A percentile compares a stretch with the other conserved stretches of the same genome.
These are phyloP conservation scores for Petrocephalus sullivani DNA, from an alignment of 2,797 vertebrate genomes.

Conservation along the genomic window DNA sequence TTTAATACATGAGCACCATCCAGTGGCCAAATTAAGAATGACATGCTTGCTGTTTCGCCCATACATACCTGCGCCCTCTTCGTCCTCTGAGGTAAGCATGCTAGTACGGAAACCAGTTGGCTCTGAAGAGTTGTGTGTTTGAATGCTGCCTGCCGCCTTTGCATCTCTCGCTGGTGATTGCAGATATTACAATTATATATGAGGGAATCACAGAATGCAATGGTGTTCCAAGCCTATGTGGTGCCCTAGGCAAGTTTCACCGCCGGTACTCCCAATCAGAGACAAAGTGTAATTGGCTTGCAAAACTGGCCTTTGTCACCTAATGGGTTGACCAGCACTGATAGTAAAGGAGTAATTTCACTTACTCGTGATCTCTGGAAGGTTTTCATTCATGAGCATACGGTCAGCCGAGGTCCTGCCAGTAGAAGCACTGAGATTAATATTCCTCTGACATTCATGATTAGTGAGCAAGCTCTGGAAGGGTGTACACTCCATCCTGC, in stretches of 20 bases:
- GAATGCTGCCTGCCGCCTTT: neutral
- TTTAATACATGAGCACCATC: neutral
- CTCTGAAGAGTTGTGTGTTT: neutral
- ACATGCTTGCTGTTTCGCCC: neutral
- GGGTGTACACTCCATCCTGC: neutral
- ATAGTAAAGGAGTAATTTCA: neutral
- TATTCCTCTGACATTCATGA: neutral
- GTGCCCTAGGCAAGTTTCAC: neutral
- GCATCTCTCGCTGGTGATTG: neutral
- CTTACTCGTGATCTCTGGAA: slow-evolving; percentile 8
- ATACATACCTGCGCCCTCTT: neutral
- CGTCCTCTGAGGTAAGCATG: neutral
- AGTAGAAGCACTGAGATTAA: neutral
- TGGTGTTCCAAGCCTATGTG: neutral
- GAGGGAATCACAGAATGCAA: neutral
- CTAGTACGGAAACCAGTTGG: neutral
- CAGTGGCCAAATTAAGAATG: neutral
- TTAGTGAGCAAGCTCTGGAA: neutral
- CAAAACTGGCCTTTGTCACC: neutral
- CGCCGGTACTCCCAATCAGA: neutral
- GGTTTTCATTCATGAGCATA: neutral
- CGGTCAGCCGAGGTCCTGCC: neutral
- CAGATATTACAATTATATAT: neutral
- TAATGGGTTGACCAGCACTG: neutral
- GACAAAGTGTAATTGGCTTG: neutral